Evolutionary conservation across 2,113 vertebrate genomes (phyloP).

Genomic region (Mastomys coucha): DNA sequence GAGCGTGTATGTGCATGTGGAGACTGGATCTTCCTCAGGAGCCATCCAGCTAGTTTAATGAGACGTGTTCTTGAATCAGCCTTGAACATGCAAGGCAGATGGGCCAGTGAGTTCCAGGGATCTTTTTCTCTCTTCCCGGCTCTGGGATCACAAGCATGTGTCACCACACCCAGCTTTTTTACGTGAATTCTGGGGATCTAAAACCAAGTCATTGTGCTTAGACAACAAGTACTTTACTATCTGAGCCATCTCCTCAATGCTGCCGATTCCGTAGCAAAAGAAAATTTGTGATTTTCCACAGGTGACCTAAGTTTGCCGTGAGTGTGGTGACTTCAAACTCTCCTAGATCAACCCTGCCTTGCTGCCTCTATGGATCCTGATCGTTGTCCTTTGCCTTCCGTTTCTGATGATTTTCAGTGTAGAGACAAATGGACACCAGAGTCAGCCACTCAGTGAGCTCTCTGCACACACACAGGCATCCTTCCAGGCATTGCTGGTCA

Average conservation of each 20-base stretch:
- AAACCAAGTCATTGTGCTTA: too few relatives aligned
- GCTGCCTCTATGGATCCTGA: not conserved
- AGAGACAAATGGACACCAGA: not conserved
- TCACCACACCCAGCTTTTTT: not conserved
- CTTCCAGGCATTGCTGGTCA: not conserved
- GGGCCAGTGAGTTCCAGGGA: not conserved
- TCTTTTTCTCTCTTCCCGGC: not conserved
- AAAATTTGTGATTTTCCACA: not conserved
- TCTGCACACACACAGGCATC: not conserved
- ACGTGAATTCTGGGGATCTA: not conserved
- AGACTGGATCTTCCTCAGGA: not conserved
- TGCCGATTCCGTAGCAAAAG: not conserved
- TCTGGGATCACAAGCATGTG: not conserved
- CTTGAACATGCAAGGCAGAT: not conserved
- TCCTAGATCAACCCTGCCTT: not conserved
- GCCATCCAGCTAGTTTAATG: not conserved
- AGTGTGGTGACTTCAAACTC: accelerated
- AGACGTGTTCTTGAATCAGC: too few relatives aligned
- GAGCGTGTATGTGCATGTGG: not conserved
- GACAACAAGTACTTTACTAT: not conserved
- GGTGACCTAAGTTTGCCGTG: not conserved
- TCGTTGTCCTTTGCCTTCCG: not conserved
- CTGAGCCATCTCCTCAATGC: not conserved
- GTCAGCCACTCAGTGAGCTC: not conserved
- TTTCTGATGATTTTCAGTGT: not conserved